Percentiles rank a stretch among this genome's conserved stretches.
These are phyloP conservation scores for Drosophila erecta DNA, from an alignment of 1,140 invertebrate species.

Conservation along the genomic window DNA sequence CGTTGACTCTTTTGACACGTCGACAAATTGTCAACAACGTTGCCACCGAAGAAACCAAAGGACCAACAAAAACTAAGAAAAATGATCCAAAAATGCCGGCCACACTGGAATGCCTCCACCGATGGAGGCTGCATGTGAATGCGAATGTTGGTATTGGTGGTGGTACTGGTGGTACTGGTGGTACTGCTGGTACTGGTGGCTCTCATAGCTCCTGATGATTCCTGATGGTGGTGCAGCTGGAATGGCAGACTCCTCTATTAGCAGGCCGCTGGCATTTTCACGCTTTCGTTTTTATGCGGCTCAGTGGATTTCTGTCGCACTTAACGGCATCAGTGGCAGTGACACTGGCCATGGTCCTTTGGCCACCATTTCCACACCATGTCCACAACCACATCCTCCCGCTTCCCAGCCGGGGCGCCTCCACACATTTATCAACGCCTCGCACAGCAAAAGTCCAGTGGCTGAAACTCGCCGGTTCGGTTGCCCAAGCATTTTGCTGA, in stretches of 20 bases:
- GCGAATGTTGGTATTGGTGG: neutral
- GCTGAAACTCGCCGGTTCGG: conserved; percentile 11
- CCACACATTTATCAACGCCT: conserved; percentile 72
- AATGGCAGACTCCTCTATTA: conserved; percentile 54
- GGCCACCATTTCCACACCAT: too few species aligned
- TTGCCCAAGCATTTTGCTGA: conserved; percentile 38
- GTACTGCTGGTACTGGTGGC: neutral
- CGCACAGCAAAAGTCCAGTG: conserved; percentile 34
- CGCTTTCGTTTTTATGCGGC: conserved; percentile 75
- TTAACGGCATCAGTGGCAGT: conserved; percentile 60
- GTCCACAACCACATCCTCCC: too few species aligned
- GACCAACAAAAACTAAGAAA: conserved; percentile 46
- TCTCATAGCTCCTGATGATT: neutral
- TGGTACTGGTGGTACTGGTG: neutral
- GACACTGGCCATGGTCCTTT: conserved; percentile 25
- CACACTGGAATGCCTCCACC: conserved; percentile 26
- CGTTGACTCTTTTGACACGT: conserved; percentile 77
- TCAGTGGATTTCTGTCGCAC: conserved; percentile 73
- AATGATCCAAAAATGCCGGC: conserved; percentile 48
- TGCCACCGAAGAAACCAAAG: conserved; percentile 61
- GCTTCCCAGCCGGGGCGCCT: neutral
- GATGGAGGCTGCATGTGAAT: conserved; percentile 2
- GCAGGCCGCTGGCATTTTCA: conserved; percentile 66
- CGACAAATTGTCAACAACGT: conserved; percentile 81
- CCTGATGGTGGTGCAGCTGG: conserved; percentile 22